phyloP scores from a whole-genome alignment of 2,888 invertebrate species.

The Mechanitis messenoides region DNA sequence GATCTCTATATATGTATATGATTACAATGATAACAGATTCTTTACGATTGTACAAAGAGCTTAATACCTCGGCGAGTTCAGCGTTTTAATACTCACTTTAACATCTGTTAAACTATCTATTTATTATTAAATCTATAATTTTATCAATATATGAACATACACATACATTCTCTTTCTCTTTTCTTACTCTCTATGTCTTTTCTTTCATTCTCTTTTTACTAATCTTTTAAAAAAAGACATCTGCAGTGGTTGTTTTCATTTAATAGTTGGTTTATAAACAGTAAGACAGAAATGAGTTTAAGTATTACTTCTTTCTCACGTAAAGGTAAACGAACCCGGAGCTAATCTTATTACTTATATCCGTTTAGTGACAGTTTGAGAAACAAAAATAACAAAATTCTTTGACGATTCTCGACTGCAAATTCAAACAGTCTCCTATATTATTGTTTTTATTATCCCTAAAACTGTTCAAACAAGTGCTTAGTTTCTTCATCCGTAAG shows the following conservation, averaged over 20 bases:
- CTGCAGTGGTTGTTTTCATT: no score
- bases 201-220: no score
- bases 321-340: conserved; percentile 17
- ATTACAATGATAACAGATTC: conserved; percentile 39
- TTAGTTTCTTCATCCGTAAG: conserved; percentile 35
- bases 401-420: conserved; percentile 34
- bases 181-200: no score
- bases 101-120: not conserved
- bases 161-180: no score
- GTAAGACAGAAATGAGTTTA: not conserved
- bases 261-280: not conserved
- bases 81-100: not conserved
- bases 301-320: conserved; percentile 2
- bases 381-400: conserved; percentile 33
- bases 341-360: conserved; percentile 45
- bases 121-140: no score
- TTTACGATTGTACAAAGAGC: not conserved
- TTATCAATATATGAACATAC: no score
- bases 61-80: no score
- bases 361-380: conserved; percentile 39
- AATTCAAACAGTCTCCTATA: conserved; percentile 45
- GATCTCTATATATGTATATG: conserved; percentile 48
- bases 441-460: conserved; percentile 43
- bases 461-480: conserved; percentile 43
- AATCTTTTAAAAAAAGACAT: no score